A percentile compares a stretch with the other conserved stretches of the same genome.
These are phyloP conservation scores for Drusus annulatus DNA, from an alignment of 1,140 invertebrate species.

Conservation along the genomic window DNA sequence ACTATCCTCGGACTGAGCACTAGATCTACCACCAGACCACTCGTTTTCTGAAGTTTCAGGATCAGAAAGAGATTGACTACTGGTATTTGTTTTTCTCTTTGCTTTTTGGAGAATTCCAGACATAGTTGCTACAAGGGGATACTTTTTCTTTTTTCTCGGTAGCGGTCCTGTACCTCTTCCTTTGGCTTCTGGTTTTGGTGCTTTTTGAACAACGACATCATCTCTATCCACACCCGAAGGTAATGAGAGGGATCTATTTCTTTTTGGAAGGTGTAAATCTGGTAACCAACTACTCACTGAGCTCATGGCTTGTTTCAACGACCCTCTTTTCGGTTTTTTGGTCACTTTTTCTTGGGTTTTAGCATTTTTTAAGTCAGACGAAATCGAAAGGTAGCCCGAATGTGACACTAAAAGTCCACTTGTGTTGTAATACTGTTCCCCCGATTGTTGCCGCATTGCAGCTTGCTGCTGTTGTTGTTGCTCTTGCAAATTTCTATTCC, in stretches of 20 bases:
- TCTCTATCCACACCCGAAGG: constrained; percentile 79
- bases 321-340: constrained; percentile 81
- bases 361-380: constrained; percentile 76
- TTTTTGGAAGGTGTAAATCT: constrained; percentile 83
- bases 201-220: constrained; percentile 70
- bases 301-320: constrained; percentile 85
- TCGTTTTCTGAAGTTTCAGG: constrained; percentile 85
- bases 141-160: constrained; percentile 81
- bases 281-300: constrained; percentile 86
- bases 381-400: constrained; percentile 86
- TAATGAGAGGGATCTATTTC: constrained; percentile 85
- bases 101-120: constrained; percentile 86
- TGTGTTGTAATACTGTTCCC: constrained; percentile 68
- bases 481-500: constrained; percentile 67
- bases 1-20: constrained; percentile 80
- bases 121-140: constrained; percentile 83
- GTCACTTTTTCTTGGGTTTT: constrained; percentile 73
- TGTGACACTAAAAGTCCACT: constrained; percentile 83
- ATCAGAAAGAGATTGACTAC: constrained; percentile 79
- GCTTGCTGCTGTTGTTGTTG: constrained; percentile 57
- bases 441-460: constrained; percentile 54
- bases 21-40: constrained; percentile 78
- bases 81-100: constrained; percentile 75
- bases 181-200: constrained; percentile 64
- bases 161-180: constrained; percentile 60